phyloP scores from a whole-genome alignment of 1,140 invertebrate genomes.

The Cyphomyrmex costatus region DNA sequence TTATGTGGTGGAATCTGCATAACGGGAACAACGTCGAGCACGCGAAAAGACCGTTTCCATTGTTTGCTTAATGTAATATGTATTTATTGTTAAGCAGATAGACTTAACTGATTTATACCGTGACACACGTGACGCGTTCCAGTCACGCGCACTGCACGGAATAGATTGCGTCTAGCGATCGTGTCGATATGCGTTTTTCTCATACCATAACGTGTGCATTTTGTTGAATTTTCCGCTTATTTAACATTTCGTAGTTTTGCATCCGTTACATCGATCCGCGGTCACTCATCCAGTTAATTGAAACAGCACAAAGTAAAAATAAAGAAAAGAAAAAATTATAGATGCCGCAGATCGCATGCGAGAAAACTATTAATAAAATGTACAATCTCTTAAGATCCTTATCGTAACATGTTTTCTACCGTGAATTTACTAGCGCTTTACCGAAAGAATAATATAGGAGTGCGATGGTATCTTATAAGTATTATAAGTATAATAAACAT shows the following conservation, averaged over 20 bases:
- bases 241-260: slow-evolving; percentile 12
- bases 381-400: slow-evolving; percentile 47
- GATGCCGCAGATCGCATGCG: slow-evolving; percentile 21
- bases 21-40: slow-evolving; percentile 58
- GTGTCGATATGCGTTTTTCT: slow-evolving; percentile 19
- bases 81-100: slow-evolving; percentile 53
- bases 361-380: slow-evolving; percentile 44
- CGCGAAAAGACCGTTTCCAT: slow-evolving; percentile 59
- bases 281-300: slow-evolving; percentile 11
- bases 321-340: neutral
- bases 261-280: neutral
- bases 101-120: slow-evolving; percentile 17
- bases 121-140: neutral
- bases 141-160: slow-evolving; percentile 8
- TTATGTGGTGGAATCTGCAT: slow-evolving; percentile 65
- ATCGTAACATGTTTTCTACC: slow-evolving; percentile 35
- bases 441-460: neutral
- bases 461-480: slow-evolving; percentile 13
- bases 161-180: slow-evolving; percentile 28
- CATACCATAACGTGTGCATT: neutral
- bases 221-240: slow-evolving; percentile 40
- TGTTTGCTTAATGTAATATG: slow-evolving; percentile 39
- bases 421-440: slow-evolving; percentile 12
- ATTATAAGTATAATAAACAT: neutral
- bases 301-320: neutral